Evolutionary conservation across 2,888 invertebrate species (phyloP).

Genomic region (Agrochola lychnidis): DNA sequence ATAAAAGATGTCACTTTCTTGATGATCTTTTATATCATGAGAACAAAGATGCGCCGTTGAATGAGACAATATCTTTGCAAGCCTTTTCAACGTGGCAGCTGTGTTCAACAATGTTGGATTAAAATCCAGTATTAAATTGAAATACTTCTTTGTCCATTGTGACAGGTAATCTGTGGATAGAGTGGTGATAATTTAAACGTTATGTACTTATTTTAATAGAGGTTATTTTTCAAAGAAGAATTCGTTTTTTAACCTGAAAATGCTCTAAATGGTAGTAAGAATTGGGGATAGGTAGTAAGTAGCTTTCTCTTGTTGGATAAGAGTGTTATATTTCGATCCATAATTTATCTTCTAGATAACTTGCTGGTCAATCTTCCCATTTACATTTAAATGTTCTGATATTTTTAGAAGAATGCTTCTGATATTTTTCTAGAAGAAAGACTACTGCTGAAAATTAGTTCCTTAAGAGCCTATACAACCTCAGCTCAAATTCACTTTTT

Average conservation of each 20-base stretch:
- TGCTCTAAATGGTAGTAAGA: background rate
- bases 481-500: no score
- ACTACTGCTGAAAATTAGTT: no score
- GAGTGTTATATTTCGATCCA: background rate
- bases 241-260: background rate
- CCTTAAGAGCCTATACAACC: no score
- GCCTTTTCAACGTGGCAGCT: slow-evolving; percentile 54
- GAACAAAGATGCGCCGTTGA: slow-evolving; percentile 53
- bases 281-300: background rate
- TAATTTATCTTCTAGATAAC: background rate
- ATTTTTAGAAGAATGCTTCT: no score
- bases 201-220: background rate
- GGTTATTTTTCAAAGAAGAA: background rate
- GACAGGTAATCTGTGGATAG: slow-evolving; percentile 2
- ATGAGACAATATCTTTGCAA: slow-evolving; percentile 56
- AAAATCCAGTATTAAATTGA: slow-evolving; percentile 50
- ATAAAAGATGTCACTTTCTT: slow-evolving; percentile 45
- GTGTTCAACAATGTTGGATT: slow-evolving; percentile 46
- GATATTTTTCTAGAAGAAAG: no score
- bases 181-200: background rate
- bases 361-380: background rate
- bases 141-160: slow-evolving; percentile 40
- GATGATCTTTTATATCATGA: slow-evolving; percentile 42
- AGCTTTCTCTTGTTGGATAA: background rate
- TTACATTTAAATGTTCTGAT: background rate